A percentile compares a stretch with the other conserved stretches of the same genome.
Evolutionary conservation across 2,797 vertebrate species (phyloP).

Genomic region (Alectoris magna): DNA sequence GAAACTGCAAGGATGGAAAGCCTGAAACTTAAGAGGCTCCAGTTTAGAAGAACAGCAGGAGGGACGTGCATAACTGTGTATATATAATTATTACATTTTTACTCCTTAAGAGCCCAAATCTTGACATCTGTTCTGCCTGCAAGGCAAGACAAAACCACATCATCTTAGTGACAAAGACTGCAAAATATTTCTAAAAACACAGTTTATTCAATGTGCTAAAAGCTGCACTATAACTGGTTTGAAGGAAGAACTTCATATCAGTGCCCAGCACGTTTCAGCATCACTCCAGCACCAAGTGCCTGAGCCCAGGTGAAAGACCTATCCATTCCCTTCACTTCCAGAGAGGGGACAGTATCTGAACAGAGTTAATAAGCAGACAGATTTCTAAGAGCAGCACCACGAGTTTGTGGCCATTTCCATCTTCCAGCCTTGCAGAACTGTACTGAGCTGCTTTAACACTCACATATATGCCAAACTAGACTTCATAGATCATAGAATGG

Average conservation of each 20-base stretch:
- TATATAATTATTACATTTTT: not conserved
- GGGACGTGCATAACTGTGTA: accelerated
- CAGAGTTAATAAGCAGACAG: not conserved
- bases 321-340: not conserved
- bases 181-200: not conserved
- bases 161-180: not conserved
- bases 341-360: not conserved
- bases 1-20: not conserved
- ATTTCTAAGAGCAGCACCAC: not conserved
- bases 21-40: not conserved
- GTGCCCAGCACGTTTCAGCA: not conserved
- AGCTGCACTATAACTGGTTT: not conserved
- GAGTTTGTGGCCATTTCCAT: not conserved
- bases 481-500: not conserved
- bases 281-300: accelerated
- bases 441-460: not conserved
- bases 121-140: not conserved
- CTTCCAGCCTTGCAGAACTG: not conserved
- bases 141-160: not conserved
- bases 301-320: not conserved
- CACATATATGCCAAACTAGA: not conserved
- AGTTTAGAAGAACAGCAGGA: not conserved
- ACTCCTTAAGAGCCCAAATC: not conserved
- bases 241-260: not conserved
- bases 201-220: not conserved